Conservation (phyloP, 2,113 vertebrate genomes). For the Corythaixoides concolor region DNA sequence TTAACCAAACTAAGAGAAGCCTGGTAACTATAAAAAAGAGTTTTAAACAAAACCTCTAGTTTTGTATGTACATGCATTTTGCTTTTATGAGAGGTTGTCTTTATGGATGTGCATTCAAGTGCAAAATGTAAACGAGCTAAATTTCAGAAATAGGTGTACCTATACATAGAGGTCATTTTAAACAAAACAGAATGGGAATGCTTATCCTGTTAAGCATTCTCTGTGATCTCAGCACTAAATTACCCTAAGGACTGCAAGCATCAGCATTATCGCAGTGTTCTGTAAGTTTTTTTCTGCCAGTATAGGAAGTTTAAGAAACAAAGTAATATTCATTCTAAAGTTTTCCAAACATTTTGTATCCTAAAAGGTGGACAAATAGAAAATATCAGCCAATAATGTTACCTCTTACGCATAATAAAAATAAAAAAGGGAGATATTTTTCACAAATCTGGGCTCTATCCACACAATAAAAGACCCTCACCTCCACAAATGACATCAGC, state of each 20-base stretch:
- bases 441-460: neutral
- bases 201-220: slow-evolving; percentile 19
- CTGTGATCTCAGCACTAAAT: slow-evolving; percentile 33
- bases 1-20: neutral
- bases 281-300: neutral
- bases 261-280: neutral
- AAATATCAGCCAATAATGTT: neutral
- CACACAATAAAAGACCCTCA: neutral
- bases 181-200: neutral
- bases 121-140: neutral
- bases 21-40: neutral
- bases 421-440: neutral
- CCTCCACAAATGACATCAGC: neutral
- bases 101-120: neutral
- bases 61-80: neutral
- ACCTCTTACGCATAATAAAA: neutral
- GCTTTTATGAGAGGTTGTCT: neutral
- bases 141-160: neutral
- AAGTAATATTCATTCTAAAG: neutral
- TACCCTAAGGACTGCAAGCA: slow-evolving; percentile 4
- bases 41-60: neutral
- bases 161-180: neutral
- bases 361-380: neutral
- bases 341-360: neutral
- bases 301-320: neutral